A percentile compares a stretch with the other conserved stretches of the same genome.
Evolutionary conservation across 1,140 invertebrate genomes (phyloP).

Genomic region (Euwallacea similis): DNA sequence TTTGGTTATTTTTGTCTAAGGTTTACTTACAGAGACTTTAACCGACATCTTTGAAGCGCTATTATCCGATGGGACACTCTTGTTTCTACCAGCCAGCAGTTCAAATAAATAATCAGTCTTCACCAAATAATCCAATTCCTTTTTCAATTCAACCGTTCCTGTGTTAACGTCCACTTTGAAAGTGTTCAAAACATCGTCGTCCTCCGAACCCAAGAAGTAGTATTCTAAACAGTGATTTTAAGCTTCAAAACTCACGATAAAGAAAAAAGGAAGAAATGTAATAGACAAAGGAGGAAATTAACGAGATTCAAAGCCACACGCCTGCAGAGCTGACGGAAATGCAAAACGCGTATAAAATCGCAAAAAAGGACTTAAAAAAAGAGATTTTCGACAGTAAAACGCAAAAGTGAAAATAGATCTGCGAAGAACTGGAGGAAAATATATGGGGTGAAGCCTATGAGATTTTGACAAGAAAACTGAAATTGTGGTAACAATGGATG

Average conservation of each 20-base stretch:
- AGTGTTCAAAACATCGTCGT: conserved; percentile 13
- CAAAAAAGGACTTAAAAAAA: no score
- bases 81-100: conserved; percentile 54
- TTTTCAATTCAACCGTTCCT: conserved; percentile 22
- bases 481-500: no score
- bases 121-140: conserved; percentile 52
- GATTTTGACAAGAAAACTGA: no score
- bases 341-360: no score
- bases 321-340: no score
- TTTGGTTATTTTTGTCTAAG: no score
- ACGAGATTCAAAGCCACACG: no score
- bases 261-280: not conserved
- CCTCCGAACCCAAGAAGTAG: conserved; percentile 30
- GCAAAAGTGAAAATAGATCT: no score
- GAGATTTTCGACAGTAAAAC: no score
- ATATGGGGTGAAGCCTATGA: no score
- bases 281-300: not conserved
- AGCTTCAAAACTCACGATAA: not conserved
- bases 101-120: conserved; percentile 47
- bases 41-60: conserved; percentile 14
- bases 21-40: conserved; percentile 33
- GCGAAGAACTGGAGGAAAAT: no score
- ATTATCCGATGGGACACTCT: not conserved
- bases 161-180: conserved; percentile 23
- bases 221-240: conserved; percentile 14